phyloP scores from a whole-genome alignment of 2,888 invertebrate genomes.

The Acrocera orbiculus region DNA sequence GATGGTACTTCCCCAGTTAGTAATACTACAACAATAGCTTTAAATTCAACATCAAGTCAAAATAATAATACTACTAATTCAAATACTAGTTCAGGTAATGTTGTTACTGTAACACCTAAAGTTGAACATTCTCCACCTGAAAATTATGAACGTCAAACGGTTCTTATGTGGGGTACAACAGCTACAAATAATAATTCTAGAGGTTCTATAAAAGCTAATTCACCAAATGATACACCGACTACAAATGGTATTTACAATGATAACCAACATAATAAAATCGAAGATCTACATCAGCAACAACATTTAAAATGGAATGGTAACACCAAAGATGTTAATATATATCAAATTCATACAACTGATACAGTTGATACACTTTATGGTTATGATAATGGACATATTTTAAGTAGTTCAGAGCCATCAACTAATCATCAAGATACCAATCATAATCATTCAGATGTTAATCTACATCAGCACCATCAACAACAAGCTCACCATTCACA shows the following conservation, averaged over 20 bases:
- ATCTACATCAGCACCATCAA: slow-evolving; percentile 19
- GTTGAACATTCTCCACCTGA: slow-evolving; percentile 25
- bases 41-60: slow-evolving; percentile 10
- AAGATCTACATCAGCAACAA: slow-evolving; percentile 8
- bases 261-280: slow-evolving; percentile 11
- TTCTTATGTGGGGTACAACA: slow-evolving; percentile 77
- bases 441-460: slow-evolving; percentile 12
- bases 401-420: no score
- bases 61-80: slow-evolving; percentile 6
- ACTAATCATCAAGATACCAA: slow-evolving; percentile 14
- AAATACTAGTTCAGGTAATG: slow-evolving; percentile 8
- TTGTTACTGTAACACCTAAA: slow-evolving; percentile 23
- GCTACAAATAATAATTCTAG: slow-evolving; percentile 9
- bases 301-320: slow-evolving; percentile 16
- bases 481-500: slow-evolving; percentile 10
- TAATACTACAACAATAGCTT: slow-evolving; percentile 11
- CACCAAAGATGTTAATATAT: slow-evolving; percentile 12
- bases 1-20: slow-evolving; percentile 28
- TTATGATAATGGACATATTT: slow-evolving; percentile 6
- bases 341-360: slow-evolving; percentile 9
- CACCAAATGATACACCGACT: slow-evolving; percentile 25
- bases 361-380: slow-evolving; percentile 5
- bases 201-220: slow-evolving; percentile 19
- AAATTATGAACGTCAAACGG: slow-evolving; percentile 56
- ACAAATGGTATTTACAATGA: slow-evolving; percentile 24